These are phyloP conservation scores for Centroberyx gerrardi DNA, from an alignment of 2,797 vertebrate genomes.

Conservation along the genomic window DNA sequence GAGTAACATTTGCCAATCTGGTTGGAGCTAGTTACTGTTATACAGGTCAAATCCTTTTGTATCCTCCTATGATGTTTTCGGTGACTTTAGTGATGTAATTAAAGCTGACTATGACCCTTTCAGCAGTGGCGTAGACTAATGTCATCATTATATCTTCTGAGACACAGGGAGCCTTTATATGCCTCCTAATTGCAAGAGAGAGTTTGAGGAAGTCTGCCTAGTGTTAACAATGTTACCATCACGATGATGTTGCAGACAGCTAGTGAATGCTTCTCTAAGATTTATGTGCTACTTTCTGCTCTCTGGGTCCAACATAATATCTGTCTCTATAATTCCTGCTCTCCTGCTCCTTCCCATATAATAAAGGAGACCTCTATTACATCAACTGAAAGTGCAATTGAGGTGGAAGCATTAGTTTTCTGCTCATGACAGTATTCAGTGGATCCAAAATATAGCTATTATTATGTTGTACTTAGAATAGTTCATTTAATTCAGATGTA, in stretches of 20 bases:
- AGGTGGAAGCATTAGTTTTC: neutral
- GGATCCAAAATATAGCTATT: neutral
- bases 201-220: neutral
- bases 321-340: slow-evolving; percentile 2
- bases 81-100: neutral
- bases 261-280: neutral
- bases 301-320: slow-evolving; percentile 1
- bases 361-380: neutral
- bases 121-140: neutral
- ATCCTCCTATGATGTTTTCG: neutral
- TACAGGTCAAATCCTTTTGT: neutral
- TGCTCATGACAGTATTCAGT: neutral
- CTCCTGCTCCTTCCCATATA: neutral
- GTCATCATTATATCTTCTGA: neutral
- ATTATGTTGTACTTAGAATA: neutral
- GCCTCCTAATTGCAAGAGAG: neutral
- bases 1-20: neutral
- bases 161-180: neutral
- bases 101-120: neutral
- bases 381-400: neutral
- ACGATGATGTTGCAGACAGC: neutral
- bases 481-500: neutral
- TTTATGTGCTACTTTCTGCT: slow-evolving; percentile 1
- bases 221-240: neutral
- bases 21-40: neutral